Evolutionary conservation across 2,113 vertebrate genomes (phyloP).

Genomic region (Scomber japonicus): DNA sequence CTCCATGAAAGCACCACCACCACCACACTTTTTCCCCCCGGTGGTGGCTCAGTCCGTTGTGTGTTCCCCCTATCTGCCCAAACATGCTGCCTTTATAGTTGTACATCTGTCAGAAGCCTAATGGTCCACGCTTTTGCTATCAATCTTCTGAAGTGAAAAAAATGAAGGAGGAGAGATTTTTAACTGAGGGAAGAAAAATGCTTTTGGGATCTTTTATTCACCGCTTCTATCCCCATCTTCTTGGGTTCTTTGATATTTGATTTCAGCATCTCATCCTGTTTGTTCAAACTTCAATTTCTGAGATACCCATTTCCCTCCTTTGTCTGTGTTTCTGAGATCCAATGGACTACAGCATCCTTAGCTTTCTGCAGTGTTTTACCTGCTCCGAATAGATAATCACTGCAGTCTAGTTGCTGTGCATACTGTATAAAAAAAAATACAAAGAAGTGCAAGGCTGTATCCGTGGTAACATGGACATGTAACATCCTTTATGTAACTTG

Average conservation of each 20-base stretch:
- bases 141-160: slow-evolving; percentile 47
- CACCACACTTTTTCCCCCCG: slow-evolving; percentile 1
- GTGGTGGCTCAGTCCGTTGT: slow-evolving; percentile 8
- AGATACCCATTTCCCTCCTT: slow-evolving; percentile 11
- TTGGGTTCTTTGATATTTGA: slow-evolving; percentile 47
- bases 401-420: slow-evolving; percentile 42
- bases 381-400: slow-evolving; percentile 43
- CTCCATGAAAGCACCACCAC: slow-evolving; percentile 35
- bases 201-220: slow-evolving; percentile 35
- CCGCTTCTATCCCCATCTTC: slow-evolving; percentile 16
- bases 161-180: slow-evolving; percentile 4
- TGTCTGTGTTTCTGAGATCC: slow-evolving; percentile 1
- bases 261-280: neutral
- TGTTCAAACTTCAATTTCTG: slow-evolving; percentile 9
- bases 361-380: slow-evolving; percentile 17
- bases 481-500: slow-evolving; percentile 73
- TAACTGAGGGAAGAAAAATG: slow-evolving; percentile 6
- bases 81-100: slow-evolving; percentile 19
- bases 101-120: slow-evolving; percentile 45
- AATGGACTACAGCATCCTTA: neutral
- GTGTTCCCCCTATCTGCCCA: neutral
- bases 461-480: slow-evolving; percentile 61
- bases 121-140: slow-evolving; percentile 32
- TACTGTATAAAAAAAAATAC: too few species aligned
- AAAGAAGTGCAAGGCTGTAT: slow-evolving; percentile 53